Evolutionary conservation across 2,888 invertebrate species (phyloP).

Genomic region (Chloroclysta siterata): DNA sequence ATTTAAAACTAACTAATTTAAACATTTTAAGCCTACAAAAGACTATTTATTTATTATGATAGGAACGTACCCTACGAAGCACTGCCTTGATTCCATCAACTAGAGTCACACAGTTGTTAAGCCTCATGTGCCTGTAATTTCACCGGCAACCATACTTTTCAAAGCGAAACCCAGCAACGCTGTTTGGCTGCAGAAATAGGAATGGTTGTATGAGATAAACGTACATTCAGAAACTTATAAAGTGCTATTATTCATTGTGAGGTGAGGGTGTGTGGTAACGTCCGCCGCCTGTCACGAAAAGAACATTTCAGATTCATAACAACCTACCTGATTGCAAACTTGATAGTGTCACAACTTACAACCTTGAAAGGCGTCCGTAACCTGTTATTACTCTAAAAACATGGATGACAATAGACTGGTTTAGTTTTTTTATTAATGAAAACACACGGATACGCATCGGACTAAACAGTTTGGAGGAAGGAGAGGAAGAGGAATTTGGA

Average conservation of each 20-base stretch:
- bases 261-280: constrained; percentile 20
- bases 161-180: no score
- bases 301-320: constrained; percentile 47
- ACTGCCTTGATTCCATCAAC: no score
- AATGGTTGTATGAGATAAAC: constrained; percentile 16
- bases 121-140: no score
- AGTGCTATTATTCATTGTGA: constrained; percentile 1
- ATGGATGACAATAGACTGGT: constrained; percentile 22
- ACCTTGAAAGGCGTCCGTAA: constrained; percentile 31
- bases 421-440: constrained; percentile 9
- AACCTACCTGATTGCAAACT: constrained; percentile 41
- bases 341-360: constrained; percentile 25
- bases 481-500: no score
- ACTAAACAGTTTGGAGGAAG: no score
- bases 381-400: constrained; percentile 32
- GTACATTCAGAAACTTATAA: constrained; percentile 14
- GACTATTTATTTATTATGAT: no score
- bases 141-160: no score
- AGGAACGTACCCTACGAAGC: no score
- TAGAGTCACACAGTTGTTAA: no score
- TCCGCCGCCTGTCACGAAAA: constrained; percentile 47
- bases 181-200: no score
- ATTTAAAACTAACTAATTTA: no score
- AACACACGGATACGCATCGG: background rate
- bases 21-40: no score